These are phyloP conservation scores for Agrotis clavis DNA, from an alignment of 2,888 invertebrate species.

Conservation along the genomic window DNA sequence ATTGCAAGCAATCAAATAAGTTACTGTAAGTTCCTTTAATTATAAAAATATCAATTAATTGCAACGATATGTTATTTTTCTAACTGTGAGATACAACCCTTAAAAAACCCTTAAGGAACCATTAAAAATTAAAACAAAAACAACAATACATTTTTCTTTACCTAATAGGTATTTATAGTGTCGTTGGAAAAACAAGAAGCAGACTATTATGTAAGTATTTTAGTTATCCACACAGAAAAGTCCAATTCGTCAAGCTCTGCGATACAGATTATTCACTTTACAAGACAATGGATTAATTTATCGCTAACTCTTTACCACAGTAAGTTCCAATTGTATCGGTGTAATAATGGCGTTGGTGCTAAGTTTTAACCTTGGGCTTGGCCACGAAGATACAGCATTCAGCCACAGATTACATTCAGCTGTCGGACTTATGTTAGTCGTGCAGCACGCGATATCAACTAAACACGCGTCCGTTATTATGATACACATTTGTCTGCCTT, in stretches of 20 bases:
- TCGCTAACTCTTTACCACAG: slow-evolving; percentile 48
- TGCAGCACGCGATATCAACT: slow-evolving; percentile 64
- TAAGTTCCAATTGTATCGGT: slow-evolving; percentile 59
- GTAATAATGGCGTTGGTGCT: slow-evolving; percentile 54
- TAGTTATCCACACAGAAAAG: slow-evolving; percentile 3
- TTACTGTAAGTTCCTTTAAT: not conserved
- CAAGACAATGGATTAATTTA: slow-evolving; percentile 61
- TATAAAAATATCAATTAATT: not conserved
- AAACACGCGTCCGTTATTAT: slow-evolving; percentile 52
- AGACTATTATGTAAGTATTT: slow-evolving; percentile 4
- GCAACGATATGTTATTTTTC: too few relatives aligned
- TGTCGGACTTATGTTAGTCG: slow-evolving; percentile 53
- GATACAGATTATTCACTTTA: slow-evolving; percentile 42
- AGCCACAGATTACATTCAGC: slow-evolving; percentile 3
- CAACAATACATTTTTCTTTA: not conserved
- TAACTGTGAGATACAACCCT: not conserved
- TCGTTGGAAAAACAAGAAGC: not conserved
- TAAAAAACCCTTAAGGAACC: not conserved
- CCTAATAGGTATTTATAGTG: not conserved
- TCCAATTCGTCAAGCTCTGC: slow-evolving; percentile 36
- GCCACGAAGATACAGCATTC: slow-evolving; percentile 56
- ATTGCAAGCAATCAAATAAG: not conserved
- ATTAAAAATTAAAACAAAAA: not conserved
- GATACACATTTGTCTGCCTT: slow-evolving; percentile 23
- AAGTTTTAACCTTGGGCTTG: slow-evolving; percentile 64